A percentile compares a stretch with the other conserved stretches of the same genome.
phyloP scores from a whole-genome alignment of 1,140 invertebrate species.

The Tenebrio molitor region DNA sequence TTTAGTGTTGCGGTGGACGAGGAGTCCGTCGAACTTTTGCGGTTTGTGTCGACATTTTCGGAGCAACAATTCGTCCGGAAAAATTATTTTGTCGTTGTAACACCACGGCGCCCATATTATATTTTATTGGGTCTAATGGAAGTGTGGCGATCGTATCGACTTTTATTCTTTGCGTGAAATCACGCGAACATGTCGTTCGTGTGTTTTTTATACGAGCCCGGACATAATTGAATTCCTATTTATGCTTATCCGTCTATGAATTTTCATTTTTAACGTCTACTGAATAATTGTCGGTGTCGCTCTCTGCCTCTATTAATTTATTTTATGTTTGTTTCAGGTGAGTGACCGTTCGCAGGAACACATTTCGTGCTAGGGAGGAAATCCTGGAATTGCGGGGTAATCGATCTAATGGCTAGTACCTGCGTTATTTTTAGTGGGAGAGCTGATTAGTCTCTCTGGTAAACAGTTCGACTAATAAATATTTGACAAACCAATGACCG shows the following conservation, averaged over 20 bases:
- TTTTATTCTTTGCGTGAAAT: not conserved
- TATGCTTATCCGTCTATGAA: not conserved
- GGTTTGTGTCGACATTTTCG: too few species aligned
- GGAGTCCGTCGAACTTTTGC: not conserved
- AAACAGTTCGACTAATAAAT: too few species aligned
- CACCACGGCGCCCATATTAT: not conserved
- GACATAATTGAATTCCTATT: not conserved
- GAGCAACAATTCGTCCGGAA: too few species aligned
- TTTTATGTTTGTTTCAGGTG: not conserved
- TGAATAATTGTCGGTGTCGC: not conserved
- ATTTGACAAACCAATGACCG: not conserved
- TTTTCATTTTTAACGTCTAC: not conserved
- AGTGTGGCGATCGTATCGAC: not conserved
- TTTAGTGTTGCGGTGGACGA: not conserved
- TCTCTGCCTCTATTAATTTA: not conserved
- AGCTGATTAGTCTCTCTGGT: not conserved
- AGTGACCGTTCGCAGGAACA: not conserved
- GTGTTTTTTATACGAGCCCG: not conserved
- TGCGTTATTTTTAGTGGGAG: not conserved
- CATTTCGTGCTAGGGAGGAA: too few species aligned
- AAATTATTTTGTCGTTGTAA: too few species aligned
- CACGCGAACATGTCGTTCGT: slow-evolving; percentile 4
- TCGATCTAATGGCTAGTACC: too few species aligned
- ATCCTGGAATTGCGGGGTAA: too few species aligned
- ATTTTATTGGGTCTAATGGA: not conserved